phyloP scores from a whole-genome alignment of 2,113 vertebrate species.

The Sinosuthora webbiana region DNA sequence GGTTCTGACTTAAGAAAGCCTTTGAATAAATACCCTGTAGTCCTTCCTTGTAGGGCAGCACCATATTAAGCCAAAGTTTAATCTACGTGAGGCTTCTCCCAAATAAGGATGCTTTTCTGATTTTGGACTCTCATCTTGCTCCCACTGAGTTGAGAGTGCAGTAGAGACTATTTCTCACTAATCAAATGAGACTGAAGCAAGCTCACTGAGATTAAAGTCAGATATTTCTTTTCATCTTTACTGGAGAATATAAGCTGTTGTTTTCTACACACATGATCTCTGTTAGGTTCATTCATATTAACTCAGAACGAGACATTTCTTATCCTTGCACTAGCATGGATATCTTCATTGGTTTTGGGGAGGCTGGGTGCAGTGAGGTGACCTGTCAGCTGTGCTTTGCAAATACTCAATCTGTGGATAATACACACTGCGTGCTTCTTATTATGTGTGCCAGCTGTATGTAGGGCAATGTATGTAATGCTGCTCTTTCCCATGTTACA shows the following conservation, averaged over 20 bases:
- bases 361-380: neutral
- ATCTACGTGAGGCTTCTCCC: neutral
- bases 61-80: neutral
- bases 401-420: neutral
- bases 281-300: neutral
- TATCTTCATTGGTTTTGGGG: neutral
- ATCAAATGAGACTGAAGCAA: neutral
- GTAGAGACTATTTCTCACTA: neutral
- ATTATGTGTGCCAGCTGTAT: neutral
- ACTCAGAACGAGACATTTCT: neutral
- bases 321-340: neutral
- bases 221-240: neutral
- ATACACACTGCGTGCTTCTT: neutral
- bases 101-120: neutral
- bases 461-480: no score
- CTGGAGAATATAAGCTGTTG: neutral
- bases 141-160: neutral
- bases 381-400: neutral
- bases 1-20: neutral
- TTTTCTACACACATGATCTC: neutral
- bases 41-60: neutral
- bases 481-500: neutral
- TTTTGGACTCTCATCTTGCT: neutral
- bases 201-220: neutral
- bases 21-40: neutral